Percentiles rank a stretch among this genome's conserved stretches.
Evolutionary conservation across 2,888 invertebrate genomes (phyloP).

Genomic region (Electrophaes corylata): DNA sequence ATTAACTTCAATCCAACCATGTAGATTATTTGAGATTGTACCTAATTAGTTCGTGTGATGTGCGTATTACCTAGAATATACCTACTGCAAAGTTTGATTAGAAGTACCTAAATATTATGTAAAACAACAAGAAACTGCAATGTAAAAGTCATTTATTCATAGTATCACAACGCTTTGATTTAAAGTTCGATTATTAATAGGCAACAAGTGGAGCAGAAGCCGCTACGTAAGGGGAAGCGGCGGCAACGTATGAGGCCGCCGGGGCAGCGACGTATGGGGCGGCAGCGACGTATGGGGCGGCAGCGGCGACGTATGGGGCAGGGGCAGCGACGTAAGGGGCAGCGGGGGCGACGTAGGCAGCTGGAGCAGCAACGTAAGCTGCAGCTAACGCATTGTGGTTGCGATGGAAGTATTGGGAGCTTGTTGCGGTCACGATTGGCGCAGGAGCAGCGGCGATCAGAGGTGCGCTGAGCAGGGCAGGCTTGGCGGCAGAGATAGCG

Average conservation of each 20-base stretch:
- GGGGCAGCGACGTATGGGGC: slow-evolving; percentile 31
- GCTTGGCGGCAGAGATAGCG: slow-evolving; percentile 69
- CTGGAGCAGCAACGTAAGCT: slow-evolving; percentile 52
- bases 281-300: slow-evolving; percentile 34
- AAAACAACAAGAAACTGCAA: slow-evolving; percentile 17
- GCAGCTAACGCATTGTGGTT: slow-evolving; percentile 83
- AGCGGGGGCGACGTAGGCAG: slow-evolving; percentile 54
- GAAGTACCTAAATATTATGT: too few relatives aligned
- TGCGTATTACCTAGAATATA: too few relatives aligned
- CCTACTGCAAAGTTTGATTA: too few relatives aligned
- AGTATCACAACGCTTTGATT: slow-evolving; percentile 50
- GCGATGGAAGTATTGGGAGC: slow-evolving; percentile 87
- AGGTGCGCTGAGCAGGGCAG: slow-evolving; percentile 61
- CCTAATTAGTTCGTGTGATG: too few relatives aligned
- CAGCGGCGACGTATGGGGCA: slow-evolving; percentile 35
- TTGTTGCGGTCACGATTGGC: slow-evolving; percentile 86
- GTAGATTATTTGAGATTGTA: too few relatives aligned
- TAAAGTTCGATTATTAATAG: slow-evolving; percentile 39
- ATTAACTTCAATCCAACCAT: too few relatives aligned
- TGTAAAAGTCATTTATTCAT: slow-evolving; percentile 44
- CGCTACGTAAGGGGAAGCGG: slow-evolving; percentile 35
- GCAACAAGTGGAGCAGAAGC: slow-evolving; percentile 50
- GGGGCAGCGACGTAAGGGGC: slow-evolving; percentile 49
- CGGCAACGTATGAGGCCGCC: slow-evolving; percentile 28
- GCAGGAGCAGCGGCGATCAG: slow-evolving; percentile 69